A percentile compares a stretch with the other conserved stretches of the same genome.
Conservation (phyloP, 2,888 invertebrate species). For the Brenthis hecate region DNA sequence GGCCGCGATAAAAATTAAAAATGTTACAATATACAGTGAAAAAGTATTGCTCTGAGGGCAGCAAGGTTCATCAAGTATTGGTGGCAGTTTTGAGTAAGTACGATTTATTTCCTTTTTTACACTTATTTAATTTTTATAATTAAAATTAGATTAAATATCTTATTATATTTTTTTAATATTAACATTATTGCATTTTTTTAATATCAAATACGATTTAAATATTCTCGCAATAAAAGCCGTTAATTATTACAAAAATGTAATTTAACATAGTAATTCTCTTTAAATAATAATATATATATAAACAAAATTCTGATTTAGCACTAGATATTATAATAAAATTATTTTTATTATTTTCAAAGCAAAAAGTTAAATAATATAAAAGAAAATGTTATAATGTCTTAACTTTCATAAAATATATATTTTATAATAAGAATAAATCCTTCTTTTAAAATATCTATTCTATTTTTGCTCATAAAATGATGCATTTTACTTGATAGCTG, state of each 20-base stretch:
- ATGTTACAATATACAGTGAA: conserved; percentile 76
- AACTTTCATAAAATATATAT: too few relatives aligned
- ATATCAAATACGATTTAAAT: too few relatives aligned
- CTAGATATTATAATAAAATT: too few relatives aligned
- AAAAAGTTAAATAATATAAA: too few relatives aligned
- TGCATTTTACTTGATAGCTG: conserved; percentile 1
- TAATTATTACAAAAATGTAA: too few relatives aligned
- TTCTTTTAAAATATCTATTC: neutral
- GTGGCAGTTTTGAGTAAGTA: conserved; percentile 69
- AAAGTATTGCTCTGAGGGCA: conserved; percentile 74
- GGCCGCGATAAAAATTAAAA: conserved; percentile 41
- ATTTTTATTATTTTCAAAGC: too few relatives aligned
- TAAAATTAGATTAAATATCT: neutral
- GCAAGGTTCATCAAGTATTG: conserved; percentile 69
- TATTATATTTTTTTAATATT: neutral
- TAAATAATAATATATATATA: too few relatives aligned
- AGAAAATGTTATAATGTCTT: too few relatives aligned
- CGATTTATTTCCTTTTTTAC: conserved; percentile 26
- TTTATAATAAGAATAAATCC: too few relatives aligned
- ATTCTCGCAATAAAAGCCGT: too few relatives aligned
- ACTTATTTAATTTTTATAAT: neutral
- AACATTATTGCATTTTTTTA: neutral
- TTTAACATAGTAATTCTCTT: too few relatives aligned
- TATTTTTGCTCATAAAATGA: neutral
- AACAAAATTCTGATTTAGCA: too few relatives aligned